phyloP scores from a whole-genome alignment of 30 jellyfish, hydroid and myxozoan genomes.

The Hydractinia echinata region DNA sequence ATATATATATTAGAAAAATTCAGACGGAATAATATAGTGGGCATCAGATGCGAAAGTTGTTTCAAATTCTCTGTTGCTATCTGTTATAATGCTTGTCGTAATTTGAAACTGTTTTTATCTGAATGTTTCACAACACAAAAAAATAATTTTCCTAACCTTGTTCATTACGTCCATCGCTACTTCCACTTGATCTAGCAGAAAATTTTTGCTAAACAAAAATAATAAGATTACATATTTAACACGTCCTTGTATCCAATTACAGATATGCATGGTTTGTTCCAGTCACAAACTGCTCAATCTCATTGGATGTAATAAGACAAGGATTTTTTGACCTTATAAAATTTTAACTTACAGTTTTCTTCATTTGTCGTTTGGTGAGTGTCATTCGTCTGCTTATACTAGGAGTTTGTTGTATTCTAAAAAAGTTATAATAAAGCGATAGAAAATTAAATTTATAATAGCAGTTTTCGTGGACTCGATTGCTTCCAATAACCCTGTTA shows the following conservation, averaged over 20 bases:
- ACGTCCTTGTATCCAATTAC: not conserved
- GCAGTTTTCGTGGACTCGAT: too few species aligned
- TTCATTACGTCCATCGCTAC: not conserved
- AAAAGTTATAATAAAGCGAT: not conserved
- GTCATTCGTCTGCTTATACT: conserved; percentile 20
- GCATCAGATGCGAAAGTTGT: too few species aligned
- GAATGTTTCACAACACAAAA: not conserved
- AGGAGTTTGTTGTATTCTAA: conserved; percentile 30
- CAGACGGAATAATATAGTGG: not conserved
- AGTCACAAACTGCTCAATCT: too few species aligned
- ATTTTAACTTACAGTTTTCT: too few species aligned
- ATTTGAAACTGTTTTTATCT: too few species aligned
- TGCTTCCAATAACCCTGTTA: not conserved
- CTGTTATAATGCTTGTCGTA: too few species aligned
- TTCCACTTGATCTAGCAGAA: conserved; percentile 14
- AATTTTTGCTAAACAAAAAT: conserved; percentile 2
- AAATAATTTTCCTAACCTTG: not conserved
- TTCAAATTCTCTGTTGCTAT: too few species aligned
- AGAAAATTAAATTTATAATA: not conserved
- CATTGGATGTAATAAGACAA: too few species aligned
- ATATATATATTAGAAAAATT: not conserved
- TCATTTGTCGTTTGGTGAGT: not conserved
- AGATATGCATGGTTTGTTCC: too few species aligned
- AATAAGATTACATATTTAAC: not conserved
- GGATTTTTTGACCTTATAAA: too few species aligned